Conservation (phyloP, 2,797 vertebrate species). For the Intellagama lesueurii region DNA sequence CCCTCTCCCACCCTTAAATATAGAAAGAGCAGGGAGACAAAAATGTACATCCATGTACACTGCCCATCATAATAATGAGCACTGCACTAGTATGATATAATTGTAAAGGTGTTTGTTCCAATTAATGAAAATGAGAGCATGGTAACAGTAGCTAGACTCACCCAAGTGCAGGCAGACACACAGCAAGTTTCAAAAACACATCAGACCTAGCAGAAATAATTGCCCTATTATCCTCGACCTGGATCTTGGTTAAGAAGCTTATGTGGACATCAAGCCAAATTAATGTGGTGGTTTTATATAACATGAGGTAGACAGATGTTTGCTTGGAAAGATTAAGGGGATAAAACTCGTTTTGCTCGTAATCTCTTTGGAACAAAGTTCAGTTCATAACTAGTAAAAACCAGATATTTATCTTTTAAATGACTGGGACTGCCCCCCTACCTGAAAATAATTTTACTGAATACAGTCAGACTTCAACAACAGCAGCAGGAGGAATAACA, state of each 20-base stretch:
- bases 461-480: too few species aligned
- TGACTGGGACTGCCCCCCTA: background rate
- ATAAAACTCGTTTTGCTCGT: conserved; percentile 14
- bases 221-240: conserved; percentile 23
- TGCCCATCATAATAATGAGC: background rate
- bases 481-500: too few species aligned
- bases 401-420: background rate
- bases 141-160: conserved; percentile 19
- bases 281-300: conserved; percentile 27
- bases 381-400: background rate
- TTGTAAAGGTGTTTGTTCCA: background rate
- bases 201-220: conserved; percentile 35
- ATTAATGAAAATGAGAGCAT: conserved; percentile 21
- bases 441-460: too few species aligned
- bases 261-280: conserved; percentile 16
- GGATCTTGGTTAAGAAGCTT: conserved; percentile 31
- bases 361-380: background rate
- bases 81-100: conserved; percentile 11
- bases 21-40: background rate
- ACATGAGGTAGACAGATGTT: conserved; percentile 1
- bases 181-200: conserved; percentile 20
- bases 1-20: background rate
- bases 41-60: background rate
- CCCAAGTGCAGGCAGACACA: conserved; percentile 22
- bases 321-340: background rate